phyloP scores from a whole-genome alignment of 2,797 vertebrate species.

The Botia almorhae region DNA sequence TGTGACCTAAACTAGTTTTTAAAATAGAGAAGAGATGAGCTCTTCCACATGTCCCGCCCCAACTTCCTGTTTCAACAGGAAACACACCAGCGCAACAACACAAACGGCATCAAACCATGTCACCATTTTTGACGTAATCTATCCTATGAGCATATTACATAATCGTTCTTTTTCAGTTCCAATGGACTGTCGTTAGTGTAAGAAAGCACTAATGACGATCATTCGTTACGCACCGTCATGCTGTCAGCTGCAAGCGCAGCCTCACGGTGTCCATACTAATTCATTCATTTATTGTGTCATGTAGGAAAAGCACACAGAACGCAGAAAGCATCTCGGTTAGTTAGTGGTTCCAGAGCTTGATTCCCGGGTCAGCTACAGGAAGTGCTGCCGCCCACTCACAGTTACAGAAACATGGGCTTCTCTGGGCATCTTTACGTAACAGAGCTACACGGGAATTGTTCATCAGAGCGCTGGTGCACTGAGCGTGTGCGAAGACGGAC shows the following conservation, averaged over 20 bases:
- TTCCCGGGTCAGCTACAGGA: constrained; percentile 39
- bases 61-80: too few relatives aligned
- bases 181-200: constrained; percentile 38
- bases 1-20: too few relatives aligned
- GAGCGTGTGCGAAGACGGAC: constrained; percentile 36
- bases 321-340: constrained; percentile 14
- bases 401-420: constrained; percentile 40
- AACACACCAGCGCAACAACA: neutral
- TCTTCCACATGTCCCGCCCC: too few relatives aligned
- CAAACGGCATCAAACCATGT: constrained; percentile 9
- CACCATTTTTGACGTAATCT: constrained; percentile 42
- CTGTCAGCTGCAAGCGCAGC: constrained; percentile 31
- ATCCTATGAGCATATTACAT: constrained; percentile 44
- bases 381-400: constrained; percentile 50
- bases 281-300: constrained; percentile 36
- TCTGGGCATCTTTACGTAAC: constrained; percentile 53
- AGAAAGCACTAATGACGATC: constrained; percentile 33
- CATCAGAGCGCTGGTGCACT: constrained; percentile 63
- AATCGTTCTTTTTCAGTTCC: constrained; percentile 27
- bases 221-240: constrained; percentile 42
- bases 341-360: constrained; percentile 23
- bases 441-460: constrained; percentile 60
- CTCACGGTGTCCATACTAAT: constrained; percentile 27
- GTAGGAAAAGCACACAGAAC: constrained; percentile 18
- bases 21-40: too few relatives aligned